Base-by-base conservation (phyloP, 2,888 invertebrate species). In the Patella caerulea region DNA sequence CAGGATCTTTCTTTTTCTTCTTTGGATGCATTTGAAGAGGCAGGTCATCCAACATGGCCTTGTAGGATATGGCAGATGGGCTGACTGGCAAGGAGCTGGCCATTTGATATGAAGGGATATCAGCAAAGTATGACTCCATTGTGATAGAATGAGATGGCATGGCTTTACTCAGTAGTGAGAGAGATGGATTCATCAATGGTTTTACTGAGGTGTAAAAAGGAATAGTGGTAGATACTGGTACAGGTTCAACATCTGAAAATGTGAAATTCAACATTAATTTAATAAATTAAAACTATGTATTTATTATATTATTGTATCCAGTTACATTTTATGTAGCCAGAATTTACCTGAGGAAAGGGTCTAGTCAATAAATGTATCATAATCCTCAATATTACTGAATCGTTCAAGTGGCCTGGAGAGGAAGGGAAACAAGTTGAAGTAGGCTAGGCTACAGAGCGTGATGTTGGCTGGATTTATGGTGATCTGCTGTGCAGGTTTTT, bases 11-110 rank as follows among this genome's bases (percentile, higher is more conserved):
- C 55, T 15, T 17, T 29, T 73, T 79, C 71, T 86, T 85, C 76
- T 83, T 84, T n/a, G 85, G 83, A 24, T 86, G 88, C 3, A 88
- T 82, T 76, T 88, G 88, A 15, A 81, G 81, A 2, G 88, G 88
- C 14, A 90, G 83, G 74, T 84, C 86, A 74, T 86, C 85, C 19
- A 90, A 75, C 5, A 90, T 76, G 15, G 85, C 82, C 78, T 88
- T 85, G 79, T 90, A 90, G 24, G 88, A 86, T 80, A 87, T 84
- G 7, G 88, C 85, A 7, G 89, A 85, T 15, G 90, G 89, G 75
- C 88, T 89, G 73, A 86, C 84, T 0, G 90, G 88, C 2, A 88
- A 81, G 74, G 86, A 83, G 2, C 88, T 81, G 72, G 83, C 79
- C n/a, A 85, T 79, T 34, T 84, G 83, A 79, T 82, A 83, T 19